Base-by-base conservation (phyloP, 2,888 invertebrate species). In the Lissonota sp. region DNA sequence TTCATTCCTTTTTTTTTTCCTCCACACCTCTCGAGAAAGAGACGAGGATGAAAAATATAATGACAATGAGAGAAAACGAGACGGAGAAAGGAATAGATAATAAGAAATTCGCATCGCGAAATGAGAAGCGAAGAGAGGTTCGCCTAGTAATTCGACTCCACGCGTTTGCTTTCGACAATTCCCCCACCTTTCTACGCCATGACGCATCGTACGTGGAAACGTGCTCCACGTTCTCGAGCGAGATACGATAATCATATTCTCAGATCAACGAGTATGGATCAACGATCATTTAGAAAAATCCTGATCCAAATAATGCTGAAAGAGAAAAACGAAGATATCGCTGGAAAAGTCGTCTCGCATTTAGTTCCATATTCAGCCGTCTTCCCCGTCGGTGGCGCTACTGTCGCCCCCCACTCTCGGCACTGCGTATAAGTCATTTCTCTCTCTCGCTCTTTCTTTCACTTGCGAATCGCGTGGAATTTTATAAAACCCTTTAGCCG, bases 391-490 rank as follows among this genome's bases (percentile, higher is more conserved):
- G 3, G 26, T 26, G 26, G 26, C 26, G 26, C 26, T 26, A 3
- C 1, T 26, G 26, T 26, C 26, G 26, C 26, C 26, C 26, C 26
- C 10, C 44, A 4, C 7, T 44, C 10, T 4, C 44, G 44, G 4
- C 44, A 12, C 14, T 12, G 5, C 6, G 12, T n/a, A 14, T n/a
- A 7, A 51, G n/a, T 53, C n/a, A 53, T 12, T 14, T 12, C 6
- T 5, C 14, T 53, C 6, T 16, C 53, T 60, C 46, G 5, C 14
- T 58, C 51, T n/a, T 67, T 49, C 67, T 51, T 66, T 74, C 40
- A 6, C n/a, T 57, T n/a, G 46, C 46, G 46, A 57, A 12, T n/a
- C 53, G 49, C 60, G 67, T 67, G 60, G 42, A 67, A 67, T 67
- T 75, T 67, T 10, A 14, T 49, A 57, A 75, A 60, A 49, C 16